Conservation (phyloP, 2,797 vertebrate species). For the Salarias fasciatus region DNA sequence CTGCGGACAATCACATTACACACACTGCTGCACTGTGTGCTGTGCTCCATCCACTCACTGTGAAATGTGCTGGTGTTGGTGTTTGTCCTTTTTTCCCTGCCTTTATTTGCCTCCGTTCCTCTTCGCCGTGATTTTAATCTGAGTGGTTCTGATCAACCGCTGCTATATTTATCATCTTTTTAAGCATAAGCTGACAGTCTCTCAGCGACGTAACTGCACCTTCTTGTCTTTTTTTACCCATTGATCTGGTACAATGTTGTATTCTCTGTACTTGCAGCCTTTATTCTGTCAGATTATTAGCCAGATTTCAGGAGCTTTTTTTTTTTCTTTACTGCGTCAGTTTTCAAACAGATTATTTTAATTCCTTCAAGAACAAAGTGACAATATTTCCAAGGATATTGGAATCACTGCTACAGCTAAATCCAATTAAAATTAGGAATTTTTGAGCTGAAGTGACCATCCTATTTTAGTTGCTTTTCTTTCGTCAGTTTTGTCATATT, state of each 20-base stretch:
- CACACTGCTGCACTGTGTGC: constrained; percentile 59
- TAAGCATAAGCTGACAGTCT: constrained; percentile 18
- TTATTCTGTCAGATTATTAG: constrained; percentile 9
- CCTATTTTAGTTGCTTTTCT: too few relatives aligned
- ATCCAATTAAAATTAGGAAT: too few relatives aligned
- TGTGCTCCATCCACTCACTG: constrained; percentile 53
- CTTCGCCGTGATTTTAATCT: constrained; percentile 41
- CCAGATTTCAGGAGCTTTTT: constrained; percentile 10
- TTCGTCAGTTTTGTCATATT: too few relatives aligned
- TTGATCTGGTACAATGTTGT: constrained; percentile 22
- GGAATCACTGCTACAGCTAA: too few relatives aligned
- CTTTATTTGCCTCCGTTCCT: constrained; percentile 37
- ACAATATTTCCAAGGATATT: too few relatives aligned
- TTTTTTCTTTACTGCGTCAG: background rate
- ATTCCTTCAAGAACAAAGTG: too few relatives aligned
- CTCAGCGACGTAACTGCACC: constrained; percentile 13
- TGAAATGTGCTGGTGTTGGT: constrained; percentile 61
- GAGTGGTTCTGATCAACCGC: constrained; percentile 33
- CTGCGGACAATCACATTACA: constrained; percentile 71
- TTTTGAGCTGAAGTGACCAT: too few relatives aligned
- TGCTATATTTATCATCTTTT: constrained; percentile 39
- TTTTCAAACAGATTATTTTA: background rate
- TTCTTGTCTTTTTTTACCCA: constrained; percentile 23
- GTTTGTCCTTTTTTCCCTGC: constrained; percentile 39
- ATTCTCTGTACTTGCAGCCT: constrained; percentile 11